Evolutionary conservation across 1,140 invertebrate genomes (phyloP).

Genomic region (Hypothenemus hampei): DNA sequence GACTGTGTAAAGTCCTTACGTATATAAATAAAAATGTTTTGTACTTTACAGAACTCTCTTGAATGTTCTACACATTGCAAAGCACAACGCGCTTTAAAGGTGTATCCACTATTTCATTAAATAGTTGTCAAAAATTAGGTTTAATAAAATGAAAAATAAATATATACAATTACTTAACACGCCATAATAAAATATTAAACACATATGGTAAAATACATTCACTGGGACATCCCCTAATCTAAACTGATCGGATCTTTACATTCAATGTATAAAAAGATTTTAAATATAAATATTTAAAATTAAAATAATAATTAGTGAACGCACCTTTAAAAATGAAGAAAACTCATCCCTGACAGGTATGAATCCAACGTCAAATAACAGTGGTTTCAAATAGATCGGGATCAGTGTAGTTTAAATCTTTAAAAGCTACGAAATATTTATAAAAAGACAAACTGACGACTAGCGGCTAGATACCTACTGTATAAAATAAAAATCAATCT

Average conservation of each 20-base stretch:
- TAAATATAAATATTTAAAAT: neutral
- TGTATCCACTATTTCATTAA: slow-evolving; percentile 6
- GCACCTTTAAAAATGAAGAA: neutral
- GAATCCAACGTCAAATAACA: neutral
- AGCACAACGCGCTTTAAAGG: slow-evolving; percentile 24
- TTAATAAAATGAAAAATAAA: neutral
- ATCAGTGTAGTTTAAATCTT: neutral
- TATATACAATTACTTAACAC: neutral
- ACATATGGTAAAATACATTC: neutral
- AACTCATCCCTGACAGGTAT: neutral
- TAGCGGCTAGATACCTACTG: neutral
- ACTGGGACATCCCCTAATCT: neutral
- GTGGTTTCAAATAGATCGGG: neutral
- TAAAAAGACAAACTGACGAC: neutral
- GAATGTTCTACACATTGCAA: slow-evolving; percentile 20
- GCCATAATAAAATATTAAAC: neutral
- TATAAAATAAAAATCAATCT: slow-evolving; percentile 18
- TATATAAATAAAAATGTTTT: slow-evolving; percentile 21
- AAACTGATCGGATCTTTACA: neutral
- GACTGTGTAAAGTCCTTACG: slow-evolving; percentile 12
- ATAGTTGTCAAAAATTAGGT: neutral
- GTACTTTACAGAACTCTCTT: slow-evolving; percentile 24
- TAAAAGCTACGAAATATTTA: neutral
- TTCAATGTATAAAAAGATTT: slow-evolving; percentile 2
- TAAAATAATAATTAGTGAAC: slow-evolving; percentile 1